Evolutionary conservation across 37 sponge, comb jelly and placozoan genomes (phyloP), one percentile per base, ranked within the genome.

Genomic region (Halichondria panicea): DNA sequence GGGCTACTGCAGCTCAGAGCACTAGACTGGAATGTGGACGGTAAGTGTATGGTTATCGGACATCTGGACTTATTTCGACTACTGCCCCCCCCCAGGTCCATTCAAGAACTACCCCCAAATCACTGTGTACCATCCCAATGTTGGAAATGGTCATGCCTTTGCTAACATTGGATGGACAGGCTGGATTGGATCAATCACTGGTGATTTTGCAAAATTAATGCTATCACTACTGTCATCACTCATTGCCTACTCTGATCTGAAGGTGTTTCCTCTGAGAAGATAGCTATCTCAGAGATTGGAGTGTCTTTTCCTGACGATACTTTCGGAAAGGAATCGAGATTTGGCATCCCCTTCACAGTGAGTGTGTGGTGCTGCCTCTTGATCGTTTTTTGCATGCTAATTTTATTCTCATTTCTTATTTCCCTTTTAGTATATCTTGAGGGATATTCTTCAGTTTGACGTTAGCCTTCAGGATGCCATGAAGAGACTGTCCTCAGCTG

Each of bases 21-120:
- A 36, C 89, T 93, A 68, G 94, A 93, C 74, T 93, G 94, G 94
- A 60, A 93, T 74, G 84, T 93, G 19, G 94, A 93, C 66, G 94
- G 94, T 86, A 45, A 84, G 78, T 36, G 18, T 59, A 12, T 59
- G 12, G 27, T 59, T 8, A n/a, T 59, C 27, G 27, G 12, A 27
- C 25, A 48, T 48, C 11, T 15, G 13, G 15, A 15, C 13, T 48
- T 48, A 48, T 8, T 53, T 35, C 39, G 39, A 37, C n/a, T 67
- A 4, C 5, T 48, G 50, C 66, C 8, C 7, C 31, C 35, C 3
- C 60, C 9, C 66, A 93, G 94, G 94, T 34, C 94, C 89, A 0
- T 93, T 93, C 71, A 93, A 82, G 81, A 93, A 93, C 76, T 88
- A 83, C 43, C 94, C 94, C 12, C 94, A 93, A 45, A 62, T 93